Percentiles rank a stretch among this genome's conserved stretches.
Evolutionary conservation across 1,140 invertebrate species (phyloP).

Genomic region (Caenorhabditis inopinata): DNA sequence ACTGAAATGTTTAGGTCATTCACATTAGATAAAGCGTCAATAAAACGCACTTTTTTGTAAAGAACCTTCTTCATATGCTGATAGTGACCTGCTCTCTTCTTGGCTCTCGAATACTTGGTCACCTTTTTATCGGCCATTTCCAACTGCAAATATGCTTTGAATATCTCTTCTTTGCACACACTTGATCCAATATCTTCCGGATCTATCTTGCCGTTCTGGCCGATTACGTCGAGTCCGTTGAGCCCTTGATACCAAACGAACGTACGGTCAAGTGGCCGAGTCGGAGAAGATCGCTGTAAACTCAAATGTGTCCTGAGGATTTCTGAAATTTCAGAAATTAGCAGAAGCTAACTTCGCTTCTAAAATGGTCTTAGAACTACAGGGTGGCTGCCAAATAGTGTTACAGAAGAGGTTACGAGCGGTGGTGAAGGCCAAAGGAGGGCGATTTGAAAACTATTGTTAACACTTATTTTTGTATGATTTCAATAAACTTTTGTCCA

Average conservation of each 20-base stretch:
- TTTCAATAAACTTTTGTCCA: no score
- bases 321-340: no score
- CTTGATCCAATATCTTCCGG: not conserved
- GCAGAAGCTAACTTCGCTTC: no score
- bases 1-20: not conserved
- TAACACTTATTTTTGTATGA: no score
- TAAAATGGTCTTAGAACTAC: no score
- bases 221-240: not conserved
- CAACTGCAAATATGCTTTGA: not conserved
- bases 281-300: not conserved
- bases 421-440: no score
- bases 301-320: no score
- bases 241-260: not conserved
- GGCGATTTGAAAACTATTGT: no score
- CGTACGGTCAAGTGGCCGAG: not conserved
- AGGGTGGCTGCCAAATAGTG: no score
- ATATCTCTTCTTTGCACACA: not conserved
- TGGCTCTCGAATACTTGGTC: not conserved
- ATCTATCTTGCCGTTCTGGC: not conserved
- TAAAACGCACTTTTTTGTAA: not conserved
- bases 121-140: not conserved
- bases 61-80: not conserved
- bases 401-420: no score
- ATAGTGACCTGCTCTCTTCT: constrained; percentile 2
- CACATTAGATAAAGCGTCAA: no score